A percentile compares a stretch with the other conserved stretches of the same genome.
These are phyloP conservation scores for Homarus americanus DNA, from an alignment of 1,140 invertebrate species.

Conservation along the genomic window DNA sequence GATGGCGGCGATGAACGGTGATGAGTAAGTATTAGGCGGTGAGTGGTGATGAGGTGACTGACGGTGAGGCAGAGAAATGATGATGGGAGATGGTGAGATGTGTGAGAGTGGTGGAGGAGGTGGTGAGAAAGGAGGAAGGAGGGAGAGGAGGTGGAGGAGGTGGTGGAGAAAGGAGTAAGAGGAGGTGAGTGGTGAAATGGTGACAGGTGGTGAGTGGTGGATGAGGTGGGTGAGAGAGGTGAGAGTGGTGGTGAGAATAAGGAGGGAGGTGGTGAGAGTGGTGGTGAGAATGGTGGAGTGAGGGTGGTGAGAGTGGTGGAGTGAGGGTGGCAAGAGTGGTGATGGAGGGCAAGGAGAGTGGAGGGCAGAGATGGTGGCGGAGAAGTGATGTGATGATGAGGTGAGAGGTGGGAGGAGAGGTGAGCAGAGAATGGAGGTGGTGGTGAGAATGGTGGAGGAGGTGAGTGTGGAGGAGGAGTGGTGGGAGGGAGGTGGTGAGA, in stretches of 20 bases:
- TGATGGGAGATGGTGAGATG: constrained; percentile 41
- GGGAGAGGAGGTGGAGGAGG: constrained; percentile 78
- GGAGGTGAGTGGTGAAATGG: constrained; percentile 54
- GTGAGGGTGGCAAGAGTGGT: too few relatives aligned
- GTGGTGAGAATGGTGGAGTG: too few relatives aligned
- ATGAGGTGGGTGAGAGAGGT: too few relatives aligned
- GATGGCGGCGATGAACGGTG: too few relatives aligned
- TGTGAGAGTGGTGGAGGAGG: constrained; percentile 76
- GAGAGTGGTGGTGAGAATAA: too few relatives aligned
- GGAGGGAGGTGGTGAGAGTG: too few relatives aligned
- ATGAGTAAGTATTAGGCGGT: too few relatives aligned
- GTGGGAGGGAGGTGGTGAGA: constrained; percentile 25
- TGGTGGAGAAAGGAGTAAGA: constrained; percentile 25
- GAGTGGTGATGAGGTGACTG: too few relatives aligned
- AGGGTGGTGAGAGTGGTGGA: too few relatives aligned
- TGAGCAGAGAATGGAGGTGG: constrained; percentile 66
- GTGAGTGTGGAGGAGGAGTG: too few relatives aligned
- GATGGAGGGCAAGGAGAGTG: too few relatives aligned
- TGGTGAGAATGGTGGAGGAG: constrained; percentile 76
- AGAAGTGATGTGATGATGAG: not conserved
- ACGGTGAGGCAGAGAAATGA: not conserved
- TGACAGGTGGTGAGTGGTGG: too few relatives aligned
- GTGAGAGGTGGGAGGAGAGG: not conserved
- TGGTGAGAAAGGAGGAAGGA: constrained; percentile 82
- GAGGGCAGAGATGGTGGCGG: not conserved